These are phyloP conservation scores for Galerucella calmariensis DNA, from an alignment of 2,888 invertebrate species.

Conservation along the genomic window DNA sequence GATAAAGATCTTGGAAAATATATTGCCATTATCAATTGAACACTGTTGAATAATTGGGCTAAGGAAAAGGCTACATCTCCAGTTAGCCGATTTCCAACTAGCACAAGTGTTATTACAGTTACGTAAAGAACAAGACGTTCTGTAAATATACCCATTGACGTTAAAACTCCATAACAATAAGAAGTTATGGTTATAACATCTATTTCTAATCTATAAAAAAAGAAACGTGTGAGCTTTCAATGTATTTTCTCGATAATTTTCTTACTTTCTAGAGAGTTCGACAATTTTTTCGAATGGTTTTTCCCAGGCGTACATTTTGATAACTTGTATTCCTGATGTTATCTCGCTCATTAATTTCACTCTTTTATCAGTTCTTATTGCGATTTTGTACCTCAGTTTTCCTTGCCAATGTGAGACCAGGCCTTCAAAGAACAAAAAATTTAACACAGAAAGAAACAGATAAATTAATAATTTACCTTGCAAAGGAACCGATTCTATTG, in stretches of 20 bases:
- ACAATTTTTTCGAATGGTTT: slow-evolving; percentile 75
- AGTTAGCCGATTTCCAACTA: slow-evolving; percentile 69
- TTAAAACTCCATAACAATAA: slow-evolving; percentile 74
- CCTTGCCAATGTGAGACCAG: slow-evolving; percentile 65
- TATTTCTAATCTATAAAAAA: slow-evolving; percentile 68
- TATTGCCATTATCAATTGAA: slow-evolving; percentile 64
- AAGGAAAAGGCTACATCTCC: slow-evolving; percentile 79
- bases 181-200: slow-evolving; percentile 73
- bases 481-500: slow-evolving; percentile 67
- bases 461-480: slow-evolving; percentile 65
- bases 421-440: slow-evolving; percentile 50
- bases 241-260: slow-evolving; percentile 8
- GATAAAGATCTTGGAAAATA: slow-evolving; percentile 53
- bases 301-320: slow-evolving; percentile 86
- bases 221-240: not conserved
- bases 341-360: slow-evolving; percentile 81
- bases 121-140: slow-evolving; percentile 86
- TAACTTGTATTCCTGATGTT: slow-evolving; percentile 77
- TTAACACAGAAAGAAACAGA: not conserved
- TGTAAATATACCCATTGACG: slow-evolving; percentile 79
- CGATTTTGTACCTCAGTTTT: slow-evolving; percentile 64
- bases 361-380: slow-evolving; percentile 71
- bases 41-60: slow-evolving; percentile 80
- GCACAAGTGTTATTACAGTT: slow-evolving; percentile 81
- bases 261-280: slow-evolving; percentile 70